Base-by-base conservation (phyloP, 2,113 vertebrate species). In the Psilopogon haemacephalus region DNA sequence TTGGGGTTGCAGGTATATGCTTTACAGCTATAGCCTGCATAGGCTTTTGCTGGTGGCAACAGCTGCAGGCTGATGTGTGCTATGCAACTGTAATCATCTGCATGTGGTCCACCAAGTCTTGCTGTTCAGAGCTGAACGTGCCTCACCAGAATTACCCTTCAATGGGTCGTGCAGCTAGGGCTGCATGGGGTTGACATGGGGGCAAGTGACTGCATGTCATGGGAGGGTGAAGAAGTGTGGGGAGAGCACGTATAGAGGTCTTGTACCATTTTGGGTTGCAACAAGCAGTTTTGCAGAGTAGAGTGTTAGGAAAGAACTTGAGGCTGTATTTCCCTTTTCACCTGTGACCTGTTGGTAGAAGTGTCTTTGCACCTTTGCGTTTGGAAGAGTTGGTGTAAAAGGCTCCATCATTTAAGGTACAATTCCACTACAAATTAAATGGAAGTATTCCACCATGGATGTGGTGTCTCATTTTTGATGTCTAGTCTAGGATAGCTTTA, bases 201-300 rank as follows among this genome's bases (percentile, higher is more conserved):
- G 13, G 4, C 59, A 24, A 56, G 23, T 60, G n/a, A 3, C n/a
- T 83, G 35, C 26, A 0, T 3, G 3, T 21, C 5, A 0, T 27
- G 20, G 24, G 35, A 63, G 21, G 5, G 1, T 37, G n/a, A 9
- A 24, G 26, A 4, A 71, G 44, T 0, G 0, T 19, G 40, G 33
- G 26, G 73, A 81, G 60, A 52, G 32, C 17, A 42, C 13, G 38
- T 46, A 3, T 5, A n/a, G 28, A 83, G 26, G 20, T 70, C 6
- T 40, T 27, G 10, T 48, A 2, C 32, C 15, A 3, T 50, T 67
- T 11, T 3, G 6, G 9, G 15, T 65, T 67, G 38, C 73, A 65
- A 4, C 2, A 35, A 58, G n/a, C 24, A 11, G 18, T 79, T 87
- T 78, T 58, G 30, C 21, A 3, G 37, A 63, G 23, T 30, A 7